Evolutionary conservation across 1,140 invertebrate species (phyloP).

Genomic region (Scaptomyza hsui): DNA sequence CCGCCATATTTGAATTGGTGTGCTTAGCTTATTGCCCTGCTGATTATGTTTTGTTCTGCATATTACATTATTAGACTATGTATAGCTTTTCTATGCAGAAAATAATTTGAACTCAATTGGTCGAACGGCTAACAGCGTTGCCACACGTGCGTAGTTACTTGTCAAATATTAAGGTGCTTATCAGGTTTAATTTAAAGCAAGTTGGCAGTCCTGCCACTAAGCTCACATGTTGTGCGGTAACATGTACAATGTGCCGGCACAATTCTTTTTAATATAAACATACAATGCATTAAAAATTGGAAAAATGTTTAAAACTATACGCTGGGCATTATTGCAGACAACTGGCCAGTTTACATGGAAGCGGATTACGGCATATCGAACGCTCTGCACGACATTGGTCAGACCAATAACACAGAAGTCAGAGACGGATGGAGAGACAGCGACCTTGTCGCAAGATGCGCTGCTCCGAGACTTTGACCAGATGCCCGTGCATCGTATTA

Average conservation of each 20-base stretch:
- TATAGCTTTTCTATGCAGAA: too few relatives aligned
- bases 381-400: slow-evolving; percentile 17
- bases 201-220: slow-evolving; percentile 17
- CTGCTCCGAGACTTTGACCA: slow-evolving; percentile 53
- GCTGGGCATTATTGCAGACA: slow-evolving; percentile 6
- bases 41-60: too few relatives aligned
- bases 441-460: slow-evolving; percentile 30
- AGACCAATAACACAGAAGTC: not conserved
- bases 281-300: slow-evolving; percentile 14
- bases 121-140: slow-evolving; percentile 6
- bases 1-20: too few relatives aligned
- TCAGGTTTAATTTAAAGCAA: not conserved
- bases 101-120: slow-evolving; percentile 9
- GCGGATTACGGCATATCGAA: slow-evolving; percentile 5
- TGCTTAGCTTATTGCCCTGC: too few relatives aligned
- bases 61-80: too few relatives aligned
- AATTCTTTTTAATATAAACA: slow-evolving; percentile 11
- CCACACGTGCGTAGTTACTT: not conserved
- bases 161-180: not conserved
- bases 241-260: slow-evolving; percentile 34
- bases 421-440: slow-evolving; percentile 1
- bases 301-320: slow-evolving; percentile 35
- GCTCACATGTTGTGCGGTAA: slow-evolving; percentile 53
- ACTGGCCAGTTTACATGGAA: slow-evolving; percentile 15
- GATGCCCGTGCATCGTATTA: slow-evolving; percentile 89